Percentiles rank a stretch among this genome's conserved stretches.
Evolutionary conservation across 37 sponge, comb jelly and placozoan genomes (phyloP).

Genomic region (Ianthella basta): DNA sequence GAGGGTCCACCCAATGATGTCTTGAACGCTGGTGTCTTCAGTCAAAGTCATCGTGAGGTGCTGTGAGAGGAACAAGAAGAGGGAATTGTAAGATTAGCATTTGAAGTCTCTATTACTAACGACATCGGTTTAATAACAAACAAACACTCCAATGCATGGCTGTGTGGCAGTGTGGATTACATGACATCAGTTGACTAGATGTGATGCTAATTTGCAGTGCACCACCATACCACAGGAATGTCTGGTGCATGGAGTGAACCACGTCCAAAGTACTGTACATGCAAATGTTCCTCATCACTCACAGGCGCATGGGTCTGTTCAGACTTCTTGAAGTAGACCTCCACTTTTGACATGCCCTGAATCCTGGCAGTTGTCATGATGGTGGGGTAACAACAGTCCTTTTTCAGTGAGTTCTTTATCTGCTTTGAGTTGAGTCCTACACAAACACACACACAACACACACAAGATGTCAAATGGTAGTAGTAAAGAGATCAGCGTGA

Average conservation of each 20-base stretch:
- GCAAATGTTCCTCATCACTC: background rate
- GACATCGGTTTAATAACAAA: no score
- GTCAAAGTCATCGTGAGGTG: background rate
- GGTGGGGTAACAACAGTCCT: conserved; percentile 73
- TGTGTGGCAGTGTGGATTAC: no score
- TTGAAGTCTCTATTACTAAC: no score
- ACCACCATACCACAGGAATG: no score
- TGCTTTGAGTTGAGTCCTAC: conserved; percentile 64
- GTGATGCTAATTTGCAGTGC: no score
- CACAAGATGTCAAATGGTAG: no score
- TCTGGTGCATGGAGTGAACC: no score
- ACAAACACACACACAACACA: background rate
- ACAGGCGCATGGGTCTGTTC: background rate
- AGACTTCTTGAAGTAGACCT: conserved; percentile 24
- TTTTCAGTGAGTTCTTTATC: conserved; percentile 78
- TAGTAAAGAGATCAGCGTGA: no score
- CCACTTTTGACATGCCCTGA: conserved; percentile 45
- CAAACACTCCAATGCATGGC: no score
- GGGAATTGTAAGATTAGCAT: background rate
- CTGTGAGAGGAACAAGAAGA: background rate
- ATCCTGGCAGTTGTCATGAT: conserved; percentile 73
- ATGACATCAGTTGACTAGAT: no score
- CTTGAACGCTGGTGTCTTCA: background rate
- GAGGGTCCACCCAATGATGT: background rate
- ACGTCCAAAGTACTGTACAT: no score